Evolutionary conservation across 2,888 invertebrate species (phyloP), one percentile per base, ranked within the genome.

Genomic region (Cryptosula pallasiana): DNA sequence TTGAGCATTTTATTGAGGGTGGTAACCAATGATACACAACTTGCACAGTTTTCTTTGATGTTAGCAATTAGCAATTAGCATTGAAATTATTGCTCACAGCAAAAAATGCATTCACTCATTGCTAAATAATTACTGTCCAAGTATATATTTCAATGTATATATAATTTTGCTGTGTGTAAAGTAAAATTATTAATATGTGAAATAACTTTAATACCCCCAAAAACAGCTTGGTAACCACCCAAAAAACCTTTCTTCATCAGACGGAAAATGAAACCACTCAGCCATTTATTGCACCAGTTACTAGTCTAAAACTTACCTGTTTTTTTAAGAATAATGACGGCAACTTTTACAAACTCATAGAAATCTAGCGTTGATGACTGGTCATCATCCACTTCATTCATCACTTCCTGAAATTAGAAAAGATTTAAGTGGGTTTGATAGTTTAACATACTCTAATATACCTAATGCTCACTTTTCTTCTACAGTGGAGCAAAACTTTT

Each of bases 341-440:
- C 70, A 5, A 70, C 70, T 36, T 70, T 70, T 5, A 70, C 45
- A 70, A 54, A 70, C 45, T 70, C 70, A 70, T 54, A 70, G 32
- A 70, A 70, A 29, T 70, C 70, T 2, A 70, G 55, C 13, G 70
- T 70, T n/a, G 36, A 54, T 36, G 70, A 70, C 23, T 70, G 2
- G 25, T 70, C 70, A 32, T 70, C 70, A 70, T 70, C 70, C 5
- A 70, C 70, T 54, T 70, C 70, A n/a, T 9, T 27, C 70, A 70
- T 70, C 36, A 54, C 70, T 70, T 70, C 45, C 70, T 70, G 70
- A 23, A 70, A 70, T 23, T 3, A 45, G 13, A 25, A 63, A 29
- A 45, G 9, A 45, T 45, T 20, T 45, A n/a, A n/a, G n/a, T n/a
- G n/a, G n/a, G n/a, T n/a, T n/a, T n/a, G n/a, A n/a, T n/a, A n/a